Evolutionary conservation across 1,140 invertebrate genomes (phyloP).

Genomic region (Acromyrmex charruanus): DNA sequence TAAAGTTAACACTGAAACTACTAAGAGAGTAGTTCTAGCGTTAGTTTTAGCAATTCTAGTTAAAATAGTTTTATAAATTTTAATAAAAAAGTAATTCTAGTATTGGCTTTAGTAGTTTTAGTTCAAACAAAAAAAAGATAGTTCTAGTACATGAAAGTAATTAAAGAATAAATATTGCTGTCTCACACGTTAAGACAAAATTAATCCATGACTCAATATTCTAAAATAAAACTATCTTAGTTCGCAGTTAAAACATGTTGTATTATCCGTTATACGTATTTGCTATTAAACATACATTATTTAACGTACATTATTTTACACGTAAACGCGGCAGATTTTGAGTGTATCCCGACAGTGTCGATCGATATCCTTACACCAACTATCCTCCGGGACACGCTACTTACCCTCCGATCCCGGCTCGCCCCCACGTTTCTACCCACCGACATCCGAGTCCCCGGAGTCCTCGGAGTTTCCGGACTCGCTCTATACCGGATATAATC

Average conservation of each 20-base stretch:
- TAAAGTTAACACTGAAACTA: not conserved
- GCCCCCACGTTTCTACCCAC: conserved; percentile 5
- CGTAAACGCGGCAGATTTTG: conserved; percentile 21
- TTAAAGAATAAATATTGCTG: not conserved
- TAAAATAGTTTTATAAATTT: not conserved
- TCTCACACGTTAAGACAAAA: not conserved
- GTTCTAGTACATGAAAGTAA: not conserved
- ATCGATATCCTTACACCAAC: conserved; percentile 52
- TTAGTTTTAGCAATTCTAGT: not conserved
- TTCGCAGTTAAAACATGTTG: not conserved
- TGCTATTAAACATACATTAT: not conserved
- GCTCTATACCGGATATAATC: conserved; percentile 50
- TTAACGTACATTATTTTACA: not conserved
- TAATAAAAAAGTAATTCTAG: too few species aligned
- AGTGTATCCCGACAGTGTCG: conserved; percentile 45
- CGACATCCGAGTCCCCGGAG: conserved; percentile 32
- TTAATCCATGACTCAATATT: not conserved
- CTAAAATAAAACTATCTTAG: not conserved
- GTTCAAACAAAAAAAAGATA: not conserved
- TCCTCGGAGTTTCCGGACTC: not conserved
- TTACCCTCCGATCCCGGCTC: conserved; percentile 28
- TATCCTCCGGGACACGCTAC: conserved; percentile 59
- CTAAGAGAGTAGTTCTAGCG: too few species aligned
- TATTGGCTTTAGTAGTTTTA: not conserved
- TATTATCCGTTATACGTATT: too few species aligned